phyloP scores from a whole-genome alignment of 2,888 invertebrate species.

The Pediacus dermestoides region DNA sequence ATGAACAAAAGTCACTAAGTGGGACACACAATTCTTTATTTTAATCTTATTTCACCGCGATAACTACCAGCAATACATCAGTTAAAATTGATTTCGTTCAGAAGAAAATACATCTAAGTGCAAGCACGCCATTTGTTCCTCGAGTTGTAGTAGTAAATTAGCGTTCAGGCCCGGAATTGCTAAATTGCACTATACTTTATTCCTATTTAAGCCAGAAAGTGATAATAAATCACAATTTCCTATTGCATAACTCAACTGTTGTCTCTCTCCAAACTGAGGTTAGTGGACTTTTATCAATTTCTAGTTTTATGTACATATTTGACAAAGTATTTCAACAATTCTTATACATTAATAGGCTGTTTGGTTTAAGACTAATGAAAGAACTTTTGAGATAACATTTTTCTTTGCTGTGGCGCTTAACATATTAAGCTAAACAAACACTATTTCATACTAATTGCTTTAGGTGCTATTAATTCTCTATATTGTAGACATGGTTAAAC shows the following conservation, averaged over 20 bases:
- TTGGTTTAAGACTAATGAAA: too few relatives aligned
- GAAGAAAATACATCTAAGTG: neutral
- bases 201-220: slow-evolving; percentile 1
- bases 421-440: slow-evolving; percentile 2
- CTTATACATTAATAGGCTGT: too few relatives aligned
- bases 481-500: neutral
- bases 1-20: too few relatives aligned
- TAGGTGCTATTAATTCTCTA: neutral
- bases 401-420: too few relatives aligned
- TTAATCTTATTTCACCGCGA: too few relatives aligned
- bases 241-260: slow-evolving; percentile 2
- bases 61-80: slow-evolving; percentile 3
- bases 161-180: slow-evolving; percentile 3
- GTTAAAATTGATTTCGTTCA: slow-evolving; percentile 1
- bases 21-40: too few relatives aligned
- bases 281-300: slow-evolving; percentile 1
- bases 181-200: slow-evolving; percentile 1
- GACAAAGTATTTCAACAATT: too few relatives aligned
- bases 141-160: slow-evolving; percentile 1
- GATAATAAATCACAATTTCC: slow-evolving; percentile 1
- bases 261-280: too few relatives aligned
- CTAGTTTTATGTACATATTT: too few relatives aligned
- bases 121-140: neutral
- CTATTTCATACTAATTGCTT: slow-evolving; percentile 1
- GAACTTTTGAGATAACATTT: too few relatives aligned